A percentile compares a stretch with the other conserved stretches of the same genome.
These are phyloP conservation scores for Hiodon tergisus DNA, from an alignment of 2,113 vertebrate species.

Conservation along the genomic window DNA sequence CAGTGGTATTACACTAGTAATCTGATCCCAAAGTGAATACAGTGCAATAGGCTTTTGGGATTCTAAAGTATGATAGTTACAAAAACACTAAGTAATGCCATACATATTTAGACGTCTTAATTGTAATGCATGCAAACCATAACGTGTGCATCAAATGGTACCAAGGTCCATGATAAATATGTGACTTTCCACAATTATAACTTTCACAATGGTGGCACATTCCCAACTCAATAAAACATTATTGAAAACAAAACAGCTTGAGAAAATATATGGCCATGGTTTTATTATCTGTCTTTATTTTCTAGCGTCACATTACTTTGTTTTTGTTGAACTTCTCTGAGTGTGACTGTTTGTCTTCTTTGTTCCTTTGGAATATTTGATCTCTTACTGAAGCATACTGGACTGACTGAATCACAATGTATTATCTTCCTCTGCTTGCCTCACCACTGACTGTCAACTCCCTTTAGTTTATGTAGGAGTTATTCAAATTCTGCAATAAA, in stretches of 20 bases:
- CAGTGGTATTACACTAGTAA: too few relatives aligned
- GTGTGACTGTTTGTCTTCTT: slow-evolving; percentile 15
- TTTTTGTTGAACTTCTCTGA: not conserved
- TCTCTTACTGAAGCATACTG: slow-evolving; percentile 7
- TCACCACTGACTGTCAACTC: slow-evolving; percentile 21
- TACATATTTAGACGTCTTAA: too few relatives aligned
- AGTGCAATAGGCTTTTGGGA: too few relatives aligned
- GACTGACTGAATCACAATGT: slow-evolving; percentile 5
- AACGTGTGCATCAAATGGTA: too few relatives aligned
- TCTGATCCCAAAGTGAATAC: too few relatives aligned
- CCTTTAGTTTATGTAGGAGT: slow-evolving; percentile 22
- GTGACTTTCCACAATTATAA: too few relatives aligned
- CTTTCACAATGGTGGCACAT: slow-evolving; percentile 16
- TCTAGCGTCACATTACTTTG: not conserved
- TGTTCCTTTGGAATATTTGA: not conserved
- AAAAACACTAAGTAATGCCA: too few relatives aligned
- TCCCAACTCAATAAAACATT: slow-evolving; percentile 14
- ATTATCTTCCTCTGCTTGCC: slow-evolving; percentile 12
- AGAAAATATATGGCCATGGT: slow-evolving; percentile 20
- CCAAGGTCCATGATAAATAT: too few relatives aligned
- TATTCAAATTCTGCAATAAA: slow-evolving; percentile 25
- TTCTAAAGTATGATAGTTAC: too few relatives aligned
- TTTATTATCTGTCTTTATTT: slow-evolving; percentile 14
- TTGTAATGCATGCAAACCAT: too few relatives aligned
- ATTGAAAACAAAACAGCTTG: slow-evolving; percentile 25